phyloP scores from a whole-genome alignment of 2,888 invertebrate genomes.

The Drosophila acutilabella region DNA sequence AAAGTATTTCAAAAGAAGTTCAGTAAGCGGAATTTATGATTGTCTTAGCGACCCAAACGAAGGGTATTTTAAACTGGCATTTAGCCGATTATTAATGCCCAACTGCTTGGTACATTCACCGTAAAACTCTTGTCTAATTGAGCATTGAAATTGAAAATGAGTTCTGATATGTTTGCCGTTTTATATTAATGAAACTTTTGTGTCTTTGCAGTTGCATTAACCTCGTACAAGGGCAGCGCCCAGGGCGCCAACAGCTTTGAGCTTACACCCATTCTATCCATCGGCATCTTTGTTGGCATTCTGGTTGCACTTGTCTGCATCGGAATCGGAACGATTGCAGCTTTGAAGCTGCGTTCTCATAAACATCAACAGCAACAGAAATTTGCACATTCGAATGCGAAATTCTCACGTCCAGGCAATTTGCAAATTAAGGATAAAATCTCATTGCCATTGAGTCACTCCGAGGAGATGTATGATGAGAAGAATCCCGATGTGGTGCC shows the following conservation, averaged over 20 bases:
- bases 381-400: slow-evolving; percentile 84
- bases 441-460: slow-evolving; percentile 88
- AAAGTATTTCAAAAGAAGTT: neutral
- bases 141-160: slow-evolving; percentile 46
- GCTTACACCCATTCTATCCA: slow-evolving; percentile 86
- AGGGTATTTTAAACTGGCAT: slow-evolving; percentile 49
- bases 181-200: neutral
- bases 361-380: slow-evolving; percentile 84
- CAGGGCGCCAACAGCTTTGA: slow-evolving; percentile 86
- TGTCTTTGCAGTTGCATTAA: slow-evolving; percentile 81
- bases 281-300: slow-evolving; percentile 85
- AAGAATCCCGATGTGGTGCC: slow-evolving; percentile 96
- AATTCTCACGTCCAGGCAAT: slow-evolving; percentile 87
- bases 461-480: slow-evolving; percentile 93
- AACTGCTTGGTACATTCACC: slow-evolving; percentile 41
- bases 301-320: slow-evolving; percentile 85
- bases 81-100: slow-evolving; percentile 43
- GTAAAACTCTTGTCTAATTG: slow-evolving; percentile 69
- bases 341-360: slow-evolving; percentile 84
- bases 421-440: slow-evolving; percentile 89
- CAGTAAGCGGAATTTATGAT: neutral
- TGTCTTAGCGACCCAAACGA: neutral
- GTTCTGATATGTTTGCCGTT: slow-evolving; percentile 14
- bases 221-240: slow-evolving; percentile 85
- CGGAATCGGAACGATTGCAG: slow-evolving; percentile 84